Percentiles rank a stretch among this genome's conserved stretches.
These are phyloP conservation scores for Manduca sexta DNA, from an alignment of 1,140 invertebrate species.

Conservation along the genomic window DNA sequence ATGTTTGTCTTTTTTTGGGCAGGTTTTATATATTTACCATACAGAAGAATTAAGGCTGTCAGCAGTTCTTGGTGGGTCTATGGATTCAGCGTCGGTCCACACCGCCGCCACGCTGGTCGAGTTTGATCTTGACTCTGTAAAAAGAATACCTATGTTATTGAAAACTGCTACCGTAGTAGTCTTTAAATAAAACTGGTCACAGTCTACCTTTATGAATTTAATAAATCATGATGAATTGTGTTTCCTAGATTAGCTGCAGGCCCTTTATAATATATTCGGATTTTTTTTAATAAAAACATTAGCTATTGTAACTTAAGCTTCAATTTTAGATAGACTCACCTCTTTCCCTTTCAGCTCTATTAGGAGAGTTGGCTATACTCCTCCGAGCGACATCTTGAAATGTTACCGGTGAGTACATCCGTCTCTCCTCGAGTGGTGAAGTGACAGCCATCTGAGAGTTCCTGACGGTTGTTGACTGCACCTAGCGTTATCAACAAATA, in stretches of 20 bases:
- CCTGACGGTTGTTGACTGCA: constrained; percentile 20
- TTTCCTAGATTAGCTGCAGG: no score
- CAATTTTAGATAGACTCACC: constrained; percentile 24
- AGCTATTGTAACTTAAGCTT: no score
- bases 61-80: constrained; percentile 38
- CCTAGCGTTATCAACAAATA: no score
- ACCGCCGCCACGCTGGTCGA: constrained; percentile 40
- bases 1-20: not conserved
- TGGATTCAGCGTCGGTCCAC: constrained; percentile 50
- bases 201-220: no score
- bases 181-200: no score
- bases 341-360: constrained; percentile 60
- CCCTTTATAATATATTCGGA: no score
- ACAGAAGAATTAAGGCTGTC: constrained; percentile 57
- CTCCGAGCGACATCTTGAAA: constrained; percentile 86
- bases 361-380: constrained; percentile 83
- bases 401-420: constrained; percentile 88
- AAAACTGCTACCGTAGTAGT: no score
- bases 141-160: no score
- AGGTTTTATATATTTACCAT: constrained; percentile 31
- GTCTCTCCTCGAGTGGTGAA: constrained; percentile 72
- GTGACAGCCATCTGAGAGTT: constrained; percentile 31
- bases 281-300: no score
- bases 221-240: no score
- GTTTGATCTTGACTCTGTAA: constrained; percentile 49